A percentile compares a stretch with the other conserved stretches of the same genome.
phyloP scores from a whole-genome alignment of 2,888 invertebrate species.

The Athrips mouffetella region DNA sequence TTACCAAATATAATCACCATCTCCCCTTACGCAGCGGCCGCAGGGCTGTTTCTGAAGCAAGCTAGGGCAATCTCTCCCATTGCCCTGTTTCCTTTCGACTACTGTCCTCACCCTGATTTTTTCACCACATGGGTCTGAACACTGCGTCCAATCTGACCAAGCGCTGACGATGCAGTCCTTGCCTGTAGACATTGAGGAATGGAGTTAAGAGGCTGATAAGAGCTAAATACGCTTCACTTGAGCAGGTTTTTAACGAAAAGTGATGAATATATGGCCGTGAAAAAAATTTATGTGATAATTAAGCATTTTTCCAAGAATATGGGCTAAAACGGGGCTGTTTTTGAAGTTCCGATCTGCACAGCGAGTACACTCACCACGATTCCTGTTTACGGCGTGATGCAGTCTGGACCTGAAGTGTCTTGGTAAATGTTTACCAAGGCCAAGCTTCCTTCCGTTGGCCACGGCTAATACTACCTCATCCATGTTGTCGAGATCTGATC shows the following conservation, averaged over 20 bases:
- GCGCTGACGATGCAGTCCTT: conserved; percentile 89
- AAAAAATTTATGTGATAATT: neutral
- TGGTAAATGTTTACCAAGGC: conserved; percentile 60
- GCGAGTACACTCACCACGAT: neutral
- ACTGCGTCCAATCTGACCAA: conserved; percentile 91
- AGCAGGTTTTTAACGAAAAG: too few relatives aligned
- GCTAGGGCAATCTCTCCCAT: conserved; percentile 78
- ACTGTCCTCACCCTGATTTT: conserved; percentile 87
- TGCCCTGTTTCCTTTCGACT: conserved; percentile 83
- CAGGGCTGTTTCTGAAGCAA: conserved; percentile 57
- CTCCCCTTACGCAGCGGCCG: conserved; percentile 36
- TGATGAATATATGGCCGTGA: too few relatives aligned
- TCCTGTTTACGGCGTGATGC: conserved; percentile 64
- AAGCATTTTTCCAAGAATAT: neutral
- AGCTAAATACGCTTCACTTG: too few relatives aligned
- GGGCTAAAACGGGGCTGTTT: neutral
- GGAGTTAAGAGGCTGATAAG: too few relatives aligned
- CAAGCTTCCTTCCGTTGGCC: conserved; percentile 58
- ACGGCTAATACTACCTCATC: conserved; percentile 69
- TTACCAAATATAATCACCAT: conserved; percentile 64
- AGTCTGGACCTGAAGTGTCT: conserved; percentile 67
- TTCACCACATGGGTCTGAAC: conserved; percentile 92
- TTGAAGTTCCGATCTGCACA: too few relatives aligned
- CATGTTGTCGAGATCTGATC: conserved; percentile 41
- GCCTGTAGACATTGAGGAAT: conserved; percentile 69